Percentiles rank a stretch among this genome's conserved stretches.
Conservation (phyloP, 2,888 invertebrate genomes). For the Conchocele bisecta region DNA sequence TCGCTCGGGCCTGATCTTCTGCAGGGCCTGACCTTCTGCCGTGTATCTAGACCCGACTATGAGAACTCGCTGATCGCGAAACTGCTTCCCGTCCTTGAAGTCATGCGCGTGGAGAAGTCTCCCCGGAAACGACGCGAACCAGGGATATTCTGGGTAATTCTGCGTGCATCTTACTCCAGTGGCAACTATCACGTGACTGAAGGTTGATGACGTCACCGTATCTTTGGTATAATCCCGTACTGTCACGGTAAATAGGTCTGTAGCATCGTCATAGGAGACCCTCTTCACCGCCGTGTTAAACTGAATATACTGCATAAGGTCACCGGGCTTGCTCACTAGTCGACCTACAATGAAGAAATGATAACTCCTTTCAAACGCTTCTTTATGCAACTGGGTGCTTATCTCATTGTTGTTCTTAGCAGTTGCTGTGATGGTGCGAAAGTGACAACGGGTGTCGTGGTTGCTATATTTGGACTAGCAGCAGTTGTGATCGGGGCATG, state of each 20-base stretch:
- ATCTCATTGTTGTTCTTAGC: no score
- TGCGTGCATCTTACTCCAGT: constrained; percentile 7
- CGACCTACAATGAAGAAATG: neutral
- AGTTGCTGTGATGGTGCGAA: no score
- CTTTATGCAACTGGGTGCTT: no score
- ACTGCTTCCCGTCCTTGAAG: constrained; percentile 9
- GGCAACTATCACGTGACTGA: constrained; percentile 19
- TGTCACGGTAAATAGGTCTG: constrained; percentile 29
- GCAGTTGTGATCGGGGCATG: no score
- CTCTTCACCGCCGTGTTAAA: constrained; percentile 15
- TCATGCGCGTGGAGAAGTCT: constrained; percentile 25
- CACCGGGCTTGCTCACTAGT: neutral
- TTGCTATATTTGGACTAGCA: no score
- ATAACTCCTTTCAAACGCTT: no score
- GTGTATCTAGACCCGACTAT: constrained; percentile 11
- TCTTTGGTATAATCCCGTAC: constrained; percentile 1
- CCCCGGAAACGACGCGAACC: constrained; percentile 16
- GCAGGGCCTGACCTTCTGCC: constrained; percentile 15
- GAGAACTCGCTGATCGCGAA: constrained; percentile 12
- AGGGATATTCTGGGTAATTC: constrained; percentile 1
- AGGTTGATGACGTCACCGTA: neutral
- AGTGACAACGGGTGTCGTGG: no score
- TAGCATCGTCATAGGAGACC: constrained; percentile 17
- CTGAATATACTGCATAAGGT: neutral
- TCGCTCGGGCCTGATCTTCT: constrained; percentile 15